A percentile compares a stretch with the other conserved stretches of the same genome.
phyloP scores from a whole-genome alignment of 2,888 invertebrate species.

The Hypomecis punctinalis region DNA sequence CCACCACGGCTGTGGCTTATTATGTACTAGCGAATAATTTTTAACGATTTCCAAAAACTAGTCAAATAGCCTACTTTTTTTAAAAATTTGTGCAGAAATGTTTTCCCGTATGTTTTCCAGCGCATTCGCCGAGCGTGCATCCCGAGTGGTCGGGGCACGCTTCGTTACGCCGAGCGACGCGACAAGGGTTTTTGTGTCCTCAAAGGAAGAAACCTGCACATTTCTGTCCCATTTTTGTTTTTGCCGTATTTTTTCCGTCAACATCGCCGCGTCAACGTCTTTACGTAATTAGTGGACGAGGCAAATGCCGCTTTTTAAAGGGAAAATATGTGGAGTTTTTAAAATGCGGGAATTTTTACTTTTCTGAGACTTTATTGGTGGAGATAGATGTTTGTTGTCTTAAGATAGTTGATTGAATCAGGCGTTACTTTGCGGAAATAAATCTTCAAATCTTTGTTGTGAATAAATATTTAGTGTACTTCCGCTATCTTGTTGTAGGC shows the following conservation, averaged over 20 bases:
- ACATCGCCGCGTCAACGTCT: constrained; percentile 45
- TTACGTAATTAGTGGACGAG: constrained; percentile 55
- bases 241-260: constrained; percentile 46
- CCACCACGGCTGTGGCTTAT: no score
- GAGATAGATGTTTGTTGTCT: no score
- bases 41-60: no score
- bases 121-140: constrained; percentile 54
- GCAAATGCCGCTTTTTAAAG: constrained; percentile 20
- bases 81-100: no score
- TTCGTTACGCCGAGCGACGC: constrained; percentile 66
- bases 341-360: neutral
- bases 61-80: no score
- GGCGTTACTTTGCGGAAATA: no score
- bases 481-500: no score
- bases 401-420: no score
- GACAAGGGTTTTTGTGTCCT: constrained; percentile 68
- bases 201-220: constrained; percentile 72
- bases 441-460: no score
- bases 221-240: constrained; percentile 55
- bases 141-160: constrained; percentile 69
- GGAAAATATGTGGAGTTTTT: constrained; percentile 22
- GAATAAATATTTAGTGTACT: no score
- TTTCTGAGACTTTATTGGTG: neutral
- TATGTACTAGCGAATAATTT: no score
- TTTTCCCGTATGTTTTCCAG: constrained; percentile 33